Evolutionary conservation across 2,888 invertebrate species (phyloP).

Genomic region (Baronia brevicornis): DNA sequence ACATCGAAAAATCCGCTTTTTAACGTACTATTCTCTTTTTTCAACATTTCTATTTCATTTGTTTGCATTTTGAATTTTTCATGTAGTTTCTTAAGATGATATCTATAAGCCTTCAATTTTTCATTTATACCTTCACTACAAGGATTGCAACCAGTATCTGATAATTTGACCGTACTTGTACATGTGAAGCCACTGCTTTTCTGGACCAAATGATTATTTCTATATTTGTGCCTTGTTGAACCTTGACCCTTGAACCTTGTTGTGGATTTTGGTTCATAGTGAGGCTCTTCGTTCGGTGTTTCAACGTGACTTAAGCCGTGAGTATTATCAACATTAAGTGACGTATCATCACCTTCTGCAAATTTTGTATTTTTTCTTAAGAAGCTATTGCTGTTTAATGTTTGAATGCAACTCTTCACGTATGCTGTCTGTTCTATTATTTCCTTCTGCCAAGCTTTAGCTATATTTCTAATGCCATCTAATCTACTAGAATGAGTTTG

Average conservation of each 20-base stretch:
- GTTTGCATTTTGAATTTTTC: constrained; percentile 33
- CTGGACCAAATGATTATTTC: constrained; percentile 15
- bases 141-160: constrained; percentile 34
- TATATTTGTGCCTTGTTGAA: constrained; percentile 1
- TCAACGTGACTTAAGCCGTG: no score
- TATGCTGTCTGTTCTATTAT: constrained; percentile 44
- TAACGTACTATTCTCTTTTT: constrained; percentile 42
- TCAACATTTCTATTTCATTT: constrained; percentile 40
- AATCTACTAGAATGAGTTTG: constrained; percentile 20
- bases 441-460: constrained; percentile 49
- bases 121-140: constrained; percentile 22
- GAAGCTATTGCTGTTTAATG: constrained; percentile 15
- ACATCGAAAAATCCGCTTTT: constrained; percentile 43
- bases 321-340: not conserved
- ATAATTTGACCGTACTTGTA: constrained; percentile 26
- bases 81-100: constrained; percentile 35
- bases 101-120: constrained; percentile 29
- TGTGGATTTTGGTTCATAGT: no score
- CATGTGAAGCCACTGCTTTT: constrained; percentile 32
- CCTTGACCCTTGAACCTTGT: no score
- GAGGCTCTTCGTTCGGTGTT: no score
- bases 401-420: constrained; percentile 36
- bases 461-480: constrained; percentile 38
- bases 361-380: constrained; percentile 12
- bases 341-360: constrained; percentile 11